A percentile compares a stretch with the other conserved stretches of the same genome.
These are phyloP conservation scores for Myotis davidii DNA, from an alignment of 2,113 vertebrate species.

Conservation along the genomic window DNA sequence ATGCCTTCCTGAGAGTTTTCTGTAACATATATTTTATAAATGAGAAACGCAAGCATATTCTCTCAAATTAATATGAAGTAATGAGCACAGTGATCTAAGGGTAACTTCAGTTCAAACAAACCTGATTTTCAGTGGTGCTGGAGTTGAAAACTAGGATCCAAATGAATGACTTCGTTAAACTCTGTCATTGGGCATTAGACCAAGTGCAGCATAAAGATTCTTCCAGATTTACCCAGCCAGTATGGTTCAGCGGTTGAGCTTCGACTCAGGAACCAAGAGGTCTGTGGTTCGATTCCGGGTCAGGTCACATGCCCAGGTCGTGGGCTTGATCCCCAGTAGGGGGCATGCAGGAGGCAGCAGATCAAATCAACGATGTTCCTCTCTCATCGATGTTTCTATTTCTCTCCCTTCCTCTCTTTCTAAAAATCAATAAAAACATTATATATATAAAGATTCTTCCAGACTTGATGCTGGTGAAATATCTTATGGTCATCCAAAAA, in stretches of 20 bases:
- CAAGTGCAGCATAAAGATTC: conserved; percentile 35
- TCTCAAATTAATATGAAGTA: neutral
- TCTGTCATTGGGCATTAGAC: neutral
- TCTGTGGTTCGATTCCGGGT: too few relatives aligned
- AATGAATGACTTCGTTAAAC: neutral
- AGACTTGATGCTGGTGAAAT: neutral
- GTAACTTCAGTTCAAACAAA: conserved; percentile 51
- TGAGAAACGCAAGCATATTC: neutral
- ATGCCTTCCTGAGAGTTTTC: neutral
- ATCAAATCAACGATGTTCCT: too few relatives aligned
- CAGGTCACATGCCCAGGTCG: too few relatives aligned
- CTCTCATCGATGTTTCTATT: too few relatives aligned
- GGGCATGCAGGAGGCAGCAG: too few relatives aligned
- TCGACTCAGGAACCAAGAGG: too few relatives aligned
- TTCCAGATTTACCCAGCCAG: neutral
- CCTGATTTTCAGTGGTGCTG: neutral
- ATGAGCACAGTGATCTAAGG: neutral
- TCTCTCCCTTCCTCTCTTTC: too few relatives aligned
- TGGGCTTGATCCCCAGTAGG: too few relatives aligned
- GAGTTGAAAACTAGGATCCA: conserved; percentile 22
- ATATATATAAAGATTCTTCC: neutral
- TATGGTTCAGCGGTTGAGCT: too few relatives aligned
- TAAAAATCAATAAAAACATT: too few relatives aligned
- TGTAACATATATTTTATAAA: neutral
- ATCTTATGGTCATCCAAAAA: neutral